Evolutionary conservation across 2,797 vertebrate species (phyloP).

Genomic region (Chelonia mydas): DNA sequence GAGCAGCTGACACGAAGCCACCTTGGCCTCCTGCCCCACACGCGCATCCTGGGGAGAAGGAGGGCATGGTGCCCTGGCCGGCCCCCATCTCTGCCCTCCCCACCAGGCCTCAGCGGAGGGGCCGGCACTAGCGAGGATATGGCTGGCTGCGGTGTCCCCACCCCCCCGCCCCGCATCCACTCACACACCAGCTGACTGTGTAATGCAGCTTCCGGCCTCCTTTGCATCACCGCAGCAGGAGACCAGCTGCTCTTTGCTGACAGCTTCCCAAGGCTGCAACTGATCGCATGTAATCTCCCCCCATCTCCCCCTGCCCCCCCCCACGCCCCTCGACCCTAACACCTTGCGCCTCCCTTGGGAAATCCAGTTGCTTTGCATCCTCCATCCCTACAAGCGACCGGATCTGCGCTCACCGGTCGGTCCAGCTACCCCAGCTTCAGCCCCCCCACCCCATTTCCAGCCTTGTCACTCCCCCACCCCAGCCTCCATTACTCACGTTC

Average conservation of each 20-base stretch:
- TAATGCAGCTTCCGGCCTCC: no score
- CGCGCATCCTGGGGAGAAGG: not conserved
- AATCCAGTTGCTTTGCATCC: not conserved
- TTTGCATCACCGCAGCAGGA: no score
- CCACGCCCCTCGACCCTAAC: not conserved
- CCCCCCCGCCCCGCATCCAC: not conserved
- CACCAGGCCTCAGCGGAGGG: constrained; percentile 82
- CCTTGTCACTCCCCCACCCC: not conserved
- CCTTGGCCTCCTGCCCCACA: not conserved
- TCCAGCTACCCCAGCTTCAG: not conserved
- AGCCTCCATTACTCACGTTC: not conserved
- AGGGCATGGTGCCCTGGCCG: not conserved
- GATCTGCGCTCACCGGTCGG: not conserved
- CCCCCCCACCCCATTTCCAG: not conserved
- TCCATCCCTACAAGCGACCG: no score
- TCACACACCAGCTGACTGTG: no score
- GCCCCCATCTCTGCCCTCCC: constrained; percentile 74
- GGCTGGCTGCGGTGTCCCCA: not conserved
- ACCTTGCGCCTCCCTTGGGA: not conserved
- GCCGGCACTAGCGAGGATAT: constrained; percentile 46
- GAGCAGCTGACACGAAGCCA: no score
- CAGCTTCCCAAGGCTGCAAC: no score
- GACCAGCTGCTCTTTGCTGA: no score
- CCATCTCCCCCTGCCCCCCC: not conserved
- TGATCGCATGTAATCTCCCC: no score